phyloP scores from a whole-genome alignment of 2,113 vertebrate species.

The Dascyllus trimaculatus region DNA sequence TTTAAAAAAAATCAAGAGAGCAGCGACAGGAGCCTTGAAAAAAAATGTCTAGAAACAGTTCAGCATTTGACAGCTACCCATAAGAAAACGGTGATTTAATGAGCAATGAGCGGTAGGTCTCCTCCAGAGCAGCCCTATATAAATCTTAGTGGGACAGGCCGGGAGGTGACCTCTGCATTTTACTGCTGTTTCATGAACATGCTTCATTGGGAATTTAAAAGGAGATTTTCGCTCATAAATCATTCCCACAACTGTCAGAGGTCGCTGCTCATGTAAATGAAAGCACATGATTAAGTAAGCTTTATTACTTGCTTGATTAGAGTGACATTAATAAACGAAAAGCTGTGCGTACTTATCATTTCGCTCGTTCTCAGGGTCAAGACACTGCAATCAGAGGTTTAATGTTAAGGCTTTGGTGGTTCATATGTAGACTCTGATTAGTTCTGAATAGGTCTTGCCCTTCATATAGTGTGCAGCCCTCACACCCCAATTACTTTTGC shows the following conservation, averaged over 20 bases:
- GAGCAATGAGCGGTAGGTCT: constrained; percentile 36
- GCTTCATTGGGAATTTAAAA: constrained; percentile 40
- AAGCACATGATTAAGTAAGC: constrained; percentile 33
- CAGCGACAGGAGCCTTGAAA: constrained; percentile 46
- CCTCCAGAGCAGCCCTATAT: constrained; percentile 9
- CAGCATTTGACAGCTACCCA: constrained; percentile 43
- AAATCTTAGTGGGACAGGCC: constrained; percentile 44
- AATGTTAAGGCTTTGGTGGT: constrained; percentile 15
- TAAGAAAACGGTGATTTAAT: constrained; percentile 59
- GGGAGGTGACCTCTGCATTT: constrained; percentile 63
- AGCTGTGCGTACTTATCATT: constrained; percentile 24
- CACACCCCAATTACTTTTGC: constrained; percentile 9
- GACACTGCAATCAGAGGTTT: constrained; percentile 55
- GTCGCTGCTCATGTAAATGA: constrained; percentile 48
- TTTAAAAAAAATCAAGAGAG: constrained; percentile 6
- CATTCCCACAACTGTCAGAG: constrained; percentile 30
- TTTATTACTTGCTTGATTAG: constrained; percentile 61
- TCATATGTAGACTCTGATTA: constrained; percentile 39
- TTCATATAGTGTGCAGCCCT: not conserved
- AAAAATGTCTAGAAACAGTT: constrained; percentile 35
- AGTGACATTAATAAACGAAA: constrained; percentile 57
- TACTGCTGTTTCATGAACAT: constrained; percentile 48
- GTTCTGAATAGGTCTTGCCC: constrained; percentile 34
- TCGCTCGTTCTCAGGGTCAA: constrained; percentile 35
- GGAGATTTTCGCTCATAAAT: constrained; percentile 45